Percentiles rank a stretch among this genome's conserved stretches.
These are phyloP conservation scores for Zosterops lateralis DNA, from an alignment of 2,113 vertebrate species.

Conservation along the genomic window DNA sequence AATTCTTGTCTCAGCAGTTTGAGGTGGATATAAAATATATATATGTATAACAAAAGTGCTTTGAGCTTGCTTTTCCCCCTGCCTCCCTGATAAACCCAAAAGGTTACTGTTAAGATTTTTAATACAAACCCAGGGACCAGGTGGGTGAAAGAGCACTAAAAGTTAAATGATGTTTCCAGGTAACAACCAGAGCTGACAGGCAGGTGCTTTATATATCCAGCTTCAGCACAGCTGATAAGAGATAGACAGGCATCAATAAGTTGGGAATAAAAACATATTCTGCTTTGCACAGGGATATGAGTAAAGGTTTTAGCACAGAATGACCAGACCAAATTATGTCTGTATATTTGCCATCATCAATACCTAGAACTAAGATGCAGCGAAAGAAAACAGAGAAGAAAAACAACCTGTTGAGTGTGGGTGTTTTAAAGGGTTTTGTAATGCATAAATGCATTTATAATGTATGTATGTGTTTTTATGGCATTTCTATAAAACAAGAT, in stretches of 20 bases:
- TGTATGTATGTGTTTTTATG: background rate
- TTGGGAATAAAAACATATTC: background rate
- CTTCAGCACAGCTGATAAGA: constrained; percentile 30
- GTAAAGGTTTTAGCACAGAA: background rate
- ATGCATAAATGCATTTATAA: background rate
- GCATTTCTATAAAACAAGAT: constrained; percentile 14
- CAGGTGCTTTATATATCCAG: background rate
- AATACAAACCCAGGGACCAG: background rate
- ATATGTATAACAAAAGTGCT: background rate
- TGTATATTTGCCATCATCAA: background rate
- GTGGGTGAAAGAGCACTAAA: background rate
- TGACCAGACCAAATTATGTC: background rate
- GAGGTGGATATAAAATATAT: background rate
- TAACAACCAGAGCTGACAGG: background rate
- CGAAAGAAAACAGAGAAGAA: background rate
- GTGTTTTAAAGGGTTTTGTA: constrained; percentile 29
- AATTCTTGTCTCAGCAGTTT: background rate
- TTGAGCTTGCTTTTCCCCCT: background rate
- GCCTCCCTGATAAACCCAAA: background rate
- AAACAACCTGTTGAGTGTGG: constrained; percentile 11
- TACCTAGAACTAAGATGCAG: background rate
- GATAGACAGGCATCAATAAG: background rate
- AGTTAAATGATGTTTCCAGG: constrained; percentile 28
- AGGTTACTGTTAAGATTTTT: background rate
- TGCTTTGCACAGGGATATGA: background rate